These are phyloP conservation scores for Sciaenops ocellatus DNA, from an alignment of 2,797 vertebrate species.

Conservation along the genomic window DNA sequence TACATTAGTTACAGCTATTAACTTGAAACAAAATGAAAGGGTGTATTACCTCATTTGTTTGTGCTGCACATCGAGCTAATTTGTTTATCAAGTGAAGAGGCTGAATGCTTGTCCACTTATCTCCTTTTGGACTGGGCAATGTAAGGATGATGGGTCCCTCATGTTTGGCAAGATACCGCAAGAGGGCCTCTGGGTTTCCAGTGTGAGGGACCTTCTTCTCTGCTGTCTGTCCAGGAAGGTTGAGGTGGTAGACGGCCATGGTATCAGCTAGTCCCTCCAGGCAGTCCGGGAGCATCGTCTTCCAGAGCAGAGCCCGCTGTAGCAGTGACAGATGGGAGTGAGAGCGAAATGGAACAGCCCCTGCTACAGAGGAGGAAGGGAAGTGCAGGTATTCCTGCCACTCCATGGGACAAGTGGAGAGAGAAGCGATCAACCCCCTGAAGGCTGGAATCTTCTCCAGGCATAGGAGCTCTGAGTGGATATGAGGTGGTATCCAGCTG, in stretches of 20 bases:
- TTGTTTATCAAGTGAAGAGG: conserved; percentile 84
- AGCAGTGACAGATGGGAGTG: conserved; percentile 84
- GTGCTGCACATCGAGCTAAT: conserved; percentile 63
- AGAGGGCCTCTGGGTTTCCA: conserved; percentile 59
- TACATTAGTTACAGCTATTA: background rate
- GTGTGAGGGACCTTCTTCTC: conserved; percentile 48
- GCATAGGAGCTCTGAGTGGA: conserved; percentile 77
- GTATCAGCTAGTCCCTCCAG: conserved; percentile 76
- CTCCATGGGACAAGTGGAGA: conserved; percentile 71
- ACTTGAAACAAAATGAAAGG: background rate
- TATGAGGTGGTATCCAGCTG: conserved; percentile 79
- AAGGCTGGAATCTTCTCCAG: conserved; percentile 86
- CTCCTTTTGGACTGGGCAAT: conserved; percentile 64
- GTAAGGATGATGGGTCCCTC: conserved; percentile 83
- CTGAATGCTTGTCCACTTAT: conserved; percentile 64
- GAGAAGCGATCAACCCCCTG: conserved; percentile 84
- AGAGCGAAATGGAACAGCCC: conserved; percentile 79
- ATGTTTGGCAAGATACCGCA: conserved; percentile 68
- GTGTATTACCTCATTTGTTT: conserved; percentile 73
- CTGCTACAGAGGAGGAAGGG: conserved; percentile 82
- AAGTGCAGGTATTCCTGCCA: conserved; percentile 89
- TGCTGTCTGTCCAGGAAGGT: conserved; percentile 43
- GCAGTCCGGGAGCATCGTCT: conserved; percentile 81
- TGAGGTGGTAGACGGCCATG: conserved; percentile 81
- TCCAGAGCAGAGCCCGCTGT: conserved; percentile 90